These are phyloP conservation scores for Metopia argyrocephala DNA, from an alignment of 2,888 invertebrate species.

Conservation along the genomic window DNA sequence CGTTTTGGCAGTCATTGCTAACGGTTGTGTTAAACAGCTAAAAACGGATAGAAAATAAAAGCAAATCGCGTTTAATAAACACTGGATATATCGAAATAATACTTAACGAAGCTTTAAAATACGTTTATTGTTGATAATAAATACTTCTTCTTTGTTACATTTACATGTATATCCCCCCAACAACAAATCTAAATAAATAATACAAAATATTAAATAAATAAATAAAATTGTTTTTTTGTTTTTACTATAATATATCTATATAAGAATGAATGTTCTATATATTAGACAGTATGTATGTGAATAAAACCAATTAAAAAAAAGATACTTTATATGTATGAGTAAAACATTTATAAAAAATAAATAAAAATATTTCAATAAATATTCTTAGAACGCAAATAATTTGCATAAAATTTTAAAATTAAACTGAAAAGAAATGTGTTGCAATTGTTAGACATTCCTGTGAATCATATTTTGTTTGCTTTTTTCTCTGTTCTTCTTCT, in stretches of 20 bases:
- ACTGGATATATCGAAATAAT: too few species aligned
- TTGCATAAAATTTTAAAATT: slow-evolving; percentile 53
- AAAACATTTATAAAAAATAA: slow-evolving; percentile 20
- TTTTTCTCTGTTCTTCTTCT: background rate
- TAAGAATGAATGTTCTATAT: too few species aligned
- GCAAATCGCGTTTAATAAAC: background rate
- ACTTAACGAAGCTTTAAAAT: background rate
- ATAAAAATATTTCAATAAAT: slow-evolving; percentile 24
- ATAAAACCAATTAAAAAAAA: background rate
- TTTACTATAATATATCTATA: slow-evolving; percentile 10
- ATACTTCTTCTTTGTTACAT: background rate
- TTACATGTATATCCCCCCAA: background rate
- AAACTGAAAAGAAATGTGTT: slow-evolving; percentile 43
- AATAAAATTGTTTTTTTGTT: slow-evolving; percentile 18
- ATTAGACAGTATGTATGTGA: too few species aligned
- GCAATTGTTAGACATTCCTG: slow-evolving; percentile 52
- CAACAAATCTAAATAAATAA: slow-evolving; percentile 9
- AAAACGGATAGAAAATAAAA: slow-evolving; percentile 50
- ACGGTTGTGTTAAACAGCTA: slow-evolving; percentile 65
- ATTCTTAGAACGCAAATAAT: slow-evolving; percentile 57
- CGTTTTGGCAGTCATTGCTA: slow-evolving; percentile 69
- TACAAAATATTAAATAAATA: background rate
- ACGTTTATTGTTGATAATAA: background rate
- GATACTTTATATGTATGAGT: background rate
- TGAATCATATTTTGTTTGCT: slow-evolving; percentile 41